Conservation (phyloP, 1,140 invertebrate genomes). For the Drosophila lini region DNA sequence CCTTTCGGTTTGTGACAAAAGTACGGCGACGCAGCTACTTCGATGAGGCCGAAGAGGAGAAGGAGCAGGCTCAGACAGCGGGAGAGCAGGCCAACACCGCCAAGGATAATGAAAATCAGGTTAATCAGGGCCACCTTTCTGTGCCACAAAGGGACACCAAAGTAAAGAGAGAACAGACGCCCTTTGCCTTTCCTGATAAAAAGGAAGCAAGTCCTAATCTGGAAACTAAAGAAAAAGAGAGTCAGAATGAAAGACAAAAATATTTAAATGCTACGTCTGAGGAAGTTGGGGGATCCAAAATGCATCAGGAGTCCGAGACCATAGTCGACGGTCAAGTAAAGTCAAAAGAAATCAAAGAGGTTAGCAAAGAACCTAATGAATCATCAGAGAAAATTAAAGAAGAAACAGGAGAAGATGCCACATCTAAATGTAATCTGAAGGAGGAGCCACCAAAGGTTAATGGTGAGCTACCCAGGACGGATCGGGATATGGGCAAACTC, state of each 20-base stretch:
- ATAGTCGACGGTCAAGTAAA: background rate
- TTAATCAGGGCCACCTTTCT: background rate
- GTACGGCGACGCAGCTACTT: constrained; percentile 73
- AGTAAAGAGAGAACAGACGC: constrained; percentile 18
- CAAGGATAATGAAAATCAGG: background rate
- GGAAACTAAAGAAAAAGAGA: background rate
- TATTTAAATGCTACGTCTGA: no score
- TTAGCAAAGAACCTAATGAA: background rate
- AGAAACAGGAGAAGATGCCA: background rate
- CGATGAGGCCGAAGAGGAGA: constrained; percentile 68
- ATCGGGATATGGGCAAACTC: background rate
- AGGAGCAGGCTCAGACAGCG: constrained; percentile 5
- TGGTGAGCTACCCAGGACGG: constrained; percentile 12
- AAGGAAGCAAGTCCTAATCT: background rate
- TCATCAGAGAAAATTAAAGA: no score
- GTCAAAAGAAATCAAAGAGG: background rate
- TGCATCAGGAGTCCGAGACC: background rate
- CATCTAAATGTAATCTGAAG: background rate
- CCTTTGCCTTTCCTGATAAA: constrained; percentile 12
- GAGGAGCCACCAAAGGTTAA: constrained; percentile 9
- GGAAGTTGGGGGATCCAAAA: background rate
- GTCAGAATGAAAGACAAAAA: background rate
- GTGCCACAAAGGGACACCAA: constrained; percentile 12
- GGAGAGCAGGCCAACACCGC: background rate
- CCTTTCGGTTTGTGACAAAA: constrained; percentile 76